Conservation (phyloP, 2,797 vertebrate genomes). For the Diplodus puntazzo region DNA sequence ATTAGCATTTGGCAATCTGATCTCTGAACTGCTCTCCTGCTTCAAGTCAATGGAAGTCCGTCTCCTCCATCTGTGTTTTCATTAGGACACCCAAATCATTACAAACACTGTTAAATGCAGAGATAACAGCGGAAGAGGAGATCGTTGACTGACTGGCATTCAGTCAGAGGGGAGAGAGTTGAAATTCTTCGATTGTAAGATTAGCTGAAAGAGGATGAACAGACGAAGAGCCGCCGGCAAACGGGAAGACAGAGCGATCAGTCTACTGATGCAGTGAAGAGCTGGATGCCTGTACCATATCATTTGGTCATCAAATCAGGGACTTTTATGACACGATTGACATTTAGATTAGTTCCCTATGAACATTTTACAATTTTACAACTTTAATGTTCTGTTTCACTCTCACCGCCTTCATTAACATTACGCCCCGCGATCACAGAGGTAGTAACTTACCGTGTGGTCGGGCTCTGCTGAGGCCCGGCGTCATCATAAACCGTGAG, state of each 20-base stretch:
- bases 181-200: slow-evolving; percentile 11
- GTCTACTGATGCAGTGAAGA: neutral
- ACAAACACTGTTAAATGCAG: slow-evolving; percentile 32
- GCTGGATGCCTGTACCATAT: neutral
- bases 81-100: slow-evolving; percentile 32
- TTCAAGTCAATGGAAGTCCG: slow-evolving; percentile 47
- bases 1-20: slow-evolving; percentile 69
- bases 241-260: neutral
- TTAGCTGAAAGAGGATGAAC: slow-evolving; percentile 6
- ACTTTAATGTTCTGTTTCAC: too few species aligned
- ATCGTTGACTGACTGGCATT: slow-evolving; percentile 3
- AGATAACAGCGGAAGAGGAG: slow-evolving; percentile 48
- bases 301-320: too few species aligned
- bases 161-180: neutral
- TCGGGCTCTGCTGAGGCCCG: slow-evolving; percentile 90
- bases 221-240: neutral
- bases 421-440: neutral
- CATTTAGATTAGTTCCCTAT: too few species aligned
- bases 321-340: too few species aligned
- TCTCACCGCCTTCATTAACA: too few species aligned
- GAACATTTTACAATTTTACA: too few species aligned
- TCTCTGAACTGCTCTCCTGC: slow-evolving; percentile 38
- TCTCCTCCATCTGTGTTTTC: slow-evolving; percentile 62
- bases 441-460: slow-evolving; percentile 88
- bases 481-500: slow-evolving; percentile 93